These are phyloP conservation scores for Oreochromis aureus DNA, from an alignment of 2,113 vertebrate species.

Conservation along the genomic window DNA sequence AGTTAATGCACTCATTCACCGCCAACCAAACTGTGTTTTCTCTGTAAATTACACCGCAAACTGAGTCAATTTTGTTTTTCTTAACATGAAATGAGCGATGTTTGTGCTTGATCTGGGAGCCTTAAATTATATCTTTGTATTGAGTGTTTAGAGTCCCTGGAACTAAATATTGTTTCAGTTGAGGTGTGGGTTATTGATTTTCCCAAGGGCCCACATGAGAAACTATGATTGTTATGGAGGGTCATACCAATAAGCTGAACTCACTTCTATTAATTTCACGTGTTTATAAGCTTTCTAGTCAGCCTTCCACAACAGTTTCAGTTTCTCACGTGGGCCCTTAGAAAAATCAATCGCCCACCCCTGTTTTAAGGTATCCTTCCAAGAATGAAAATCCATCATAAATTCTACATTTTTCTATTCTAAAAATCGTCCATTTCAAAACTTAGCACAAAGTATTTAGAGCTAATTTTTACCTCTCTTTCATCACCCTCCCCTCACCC, in stretches of 20 bases:
- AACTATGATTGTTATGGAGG: background rate
- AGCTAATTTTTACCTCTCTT: background rate
- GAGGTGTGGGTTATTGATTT: background rate
- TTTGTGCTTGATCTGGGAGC: background rate
- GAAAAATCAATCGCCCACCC: rapidly evolving
- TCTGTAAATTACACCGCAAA: background rate
- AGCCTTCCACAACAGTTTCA: background rate
- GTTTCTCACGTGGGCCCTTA: background rate
- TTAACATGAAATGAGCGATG: background rate
- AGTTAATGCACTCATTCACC: background rate
- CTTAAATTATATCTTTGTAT: background rate
- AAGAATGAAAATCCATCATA: background rate
- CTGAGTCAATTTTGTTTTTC: background rate
- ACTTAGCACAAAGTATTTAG: background rate
- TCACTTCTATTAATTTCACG: background rate
- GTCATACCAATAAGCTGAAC: background rate
- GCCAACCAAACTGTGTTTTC: background rate
- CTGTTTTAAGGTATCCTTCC: background rate
- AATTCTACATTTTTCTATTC: background rate
- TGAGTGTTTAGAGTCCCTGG: background rate
- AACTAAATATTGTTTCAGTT: background rate
- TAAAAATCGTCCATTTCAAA: background rate
- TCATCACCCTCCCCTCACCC: background rate
- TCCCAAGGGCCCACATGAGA: background rate
- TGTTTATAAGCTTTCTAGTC: background rate